Evolutionary conservation across 2,113 vertebrate species (phyloP), one percentile per base, ranked within the genome.

Genomic region (Lycaon pictus): DNA sequence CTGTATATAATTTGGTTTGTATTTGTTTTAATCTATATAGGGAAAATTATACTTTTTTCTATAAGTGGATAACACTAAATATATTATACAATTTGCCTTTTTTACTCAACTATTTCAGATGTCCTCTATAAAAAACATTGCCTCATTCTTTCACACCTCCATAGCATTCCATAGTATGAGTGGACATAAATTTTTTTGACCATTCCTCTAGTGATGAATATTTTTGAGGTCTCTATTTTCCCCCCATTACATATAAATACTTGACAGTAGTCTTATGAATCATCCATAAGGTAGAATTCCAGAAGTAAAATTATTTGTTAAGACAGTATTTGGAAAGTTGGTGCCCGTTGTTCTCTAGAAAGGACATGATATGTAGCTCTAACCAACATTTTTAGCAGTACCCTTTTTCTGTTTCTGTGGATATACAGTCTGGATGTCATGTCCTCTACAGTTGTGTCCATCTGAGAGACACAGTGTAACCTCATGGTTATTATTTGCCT

Each of bases 251-350:
- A 12, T 58, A 25, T 53, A 56, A 83, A 35, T 43, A 58, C 35
- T 83, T 29, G 13, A 77, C 43, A 65, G 15, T 43, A 25, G 7
- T 58, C 27, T 58, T 95, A 51, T 25, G 5, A n/a, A 69, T 87
- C 53, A 93, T 76, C 37, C 15, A 5, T 51, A 55, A 95, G 20
- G 48, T 58, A 37, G 85, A n/a, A 6, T 85, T 80, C 60, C 27
- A 74, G 60, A 92, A 53, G 13, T 93, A 32, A 90, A 69, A 95
- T 67, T 62, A 62, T 80, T 71, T 77, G 10, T 93, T 97, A 92
- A 72, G n/a, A 51, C 20, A 79, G 0, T n/a, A 62, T 92, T 82
- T 74, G 69, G 23, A 92, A 77, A 83, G 43, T 22, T 60, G 9
- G n/a, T 79, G 67, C n/a, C 76, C 76, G 63, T 1, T 90, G 86